These are phyloP conservation scores for Loriculus beryllinus DNA, from an alignment of 2,797 vertebrate species.

Conservation along the genomic window DNA sequence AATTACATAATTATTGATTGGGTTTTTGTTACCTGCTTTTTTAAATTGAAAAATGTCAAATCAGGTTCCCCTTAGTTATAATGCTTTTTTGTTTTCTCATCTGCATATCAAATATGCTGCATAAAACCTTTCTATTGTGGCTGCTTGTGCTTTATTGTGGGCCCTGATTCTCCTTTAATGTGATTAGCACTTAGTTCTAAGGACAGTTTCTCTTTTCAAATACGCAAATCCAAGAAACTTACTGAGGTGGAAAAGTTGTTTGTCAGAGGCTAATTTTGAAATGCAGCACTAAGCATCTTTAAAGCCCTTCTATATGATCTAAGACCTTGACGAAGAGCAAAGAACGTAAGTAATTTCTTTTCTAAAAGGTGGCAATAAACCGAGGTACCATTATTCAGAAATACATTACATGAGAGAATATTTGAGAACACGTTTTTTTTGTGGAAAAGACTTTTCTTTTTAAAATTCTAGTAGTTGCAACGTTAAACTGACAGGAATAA, in stretches of 20 bases:
- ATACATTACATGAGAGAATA: conserved; percentile 16
- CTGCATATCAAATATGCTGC: background rate
- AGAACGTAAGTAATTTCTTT: background rate
- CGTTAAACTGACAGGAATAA: conserved; percentile 63
- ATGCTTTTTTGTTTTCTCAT: background rate
- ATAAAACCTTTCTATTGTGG: fast-evolving
- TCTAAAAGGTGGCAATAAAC: conserved; percentile 40
- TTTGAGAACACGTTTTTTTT: background rate
- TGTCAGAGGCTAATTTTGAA: background rate
- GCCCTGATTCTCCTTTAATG: background rate
- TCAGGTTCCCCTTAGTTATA: background rate
- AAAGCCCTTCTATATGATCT: background rate
- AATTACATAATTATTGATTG: background rate
- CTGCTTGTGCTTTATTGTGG: background rate
- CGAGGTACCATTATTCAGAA: conserved; percentile 28
- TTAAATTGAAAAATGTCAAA: background rate
- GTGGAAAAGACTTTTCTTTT: conserved; percentile 47
- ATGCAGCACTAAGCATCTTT: background rate
- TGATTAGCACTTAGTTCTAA: background rate
- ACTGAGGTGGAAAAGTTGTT: background rate
- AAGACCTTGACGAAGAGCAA: background rate
- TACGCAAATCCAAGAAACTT: background rate
- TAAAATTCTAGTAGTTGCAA: conserved; percentile 49
- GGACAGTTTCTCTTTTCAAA: background rate
- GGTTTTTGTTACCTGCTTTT: background rate